Conservation (phyloP, 2,888 invertebrate species). For the Ecliptopera silaceata region DNA sequence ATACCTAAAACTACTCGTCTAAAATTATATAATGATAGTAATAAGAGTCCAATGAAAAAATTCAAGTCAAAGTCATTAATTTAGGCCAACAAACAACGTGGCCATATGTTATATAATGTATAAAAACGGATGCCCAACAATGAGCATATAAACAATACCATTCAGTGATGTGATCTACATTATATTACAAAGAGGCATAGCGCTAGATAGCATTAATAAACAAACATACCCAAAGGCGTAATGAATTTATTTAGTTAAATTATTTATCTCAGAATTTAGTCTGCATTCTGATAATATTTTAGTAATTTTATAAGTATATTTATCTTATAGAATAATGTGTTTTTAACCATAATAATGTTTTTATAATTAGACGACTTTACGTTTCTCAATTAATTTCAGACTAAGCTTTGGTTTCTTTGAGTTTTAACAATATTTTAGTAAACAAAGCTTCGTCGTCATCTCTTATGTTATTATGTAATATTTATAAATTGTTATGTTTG, state of each 20-base stretch:
- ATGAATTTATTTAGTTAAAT: constrained; percentile 7
- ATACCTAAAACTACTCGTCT: constrained; percentile 52
- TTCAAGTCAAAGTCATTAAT: constrained; percentile 15
- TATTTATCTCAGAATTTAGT: constrained; percentile 1
- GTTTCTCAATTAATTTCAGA: constrained; percentile 31
- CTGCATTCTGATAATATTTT: constrained; percentile 4
- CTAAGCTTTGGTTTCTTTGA: constrained; percentile 37
- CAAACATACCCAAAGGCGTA: not conserved
- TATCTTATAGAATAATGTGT: constrained; percentile 18
- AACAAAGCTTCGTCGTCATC: constrained; percentile 36
- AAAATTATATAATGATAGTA: constrained; percentile 63
- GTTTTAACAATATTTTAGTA: constrained; percentile 28
- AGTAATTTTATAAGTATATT: constrained; percentile 1
- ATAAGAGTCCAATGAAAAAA: constrained; percentile 26
- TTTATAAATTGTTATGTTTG: constrained; percentile 28
- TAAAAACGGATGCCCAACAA: constrained; percentile 1
- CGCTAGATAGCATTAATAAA: not conserved
- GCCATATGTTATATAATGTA: constrained; percentile 5
- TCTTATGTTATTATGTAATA: constrained; percentile 30
- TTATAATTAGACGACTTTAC: constrained; percentile 8
- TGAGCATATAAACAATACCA: not conserved
- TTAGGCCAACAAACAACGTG: constrained; percentile 29
- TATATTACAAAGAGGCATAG: not conserved
- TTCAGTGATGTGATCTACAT: not conserved
- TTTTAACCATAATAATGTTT: constrained; percentile 16